phyloP scores from a whole-genome alignment of 30 jellyfish, hydroid and myxozoan genomes.

The Hydractinia echinata region DNA sequence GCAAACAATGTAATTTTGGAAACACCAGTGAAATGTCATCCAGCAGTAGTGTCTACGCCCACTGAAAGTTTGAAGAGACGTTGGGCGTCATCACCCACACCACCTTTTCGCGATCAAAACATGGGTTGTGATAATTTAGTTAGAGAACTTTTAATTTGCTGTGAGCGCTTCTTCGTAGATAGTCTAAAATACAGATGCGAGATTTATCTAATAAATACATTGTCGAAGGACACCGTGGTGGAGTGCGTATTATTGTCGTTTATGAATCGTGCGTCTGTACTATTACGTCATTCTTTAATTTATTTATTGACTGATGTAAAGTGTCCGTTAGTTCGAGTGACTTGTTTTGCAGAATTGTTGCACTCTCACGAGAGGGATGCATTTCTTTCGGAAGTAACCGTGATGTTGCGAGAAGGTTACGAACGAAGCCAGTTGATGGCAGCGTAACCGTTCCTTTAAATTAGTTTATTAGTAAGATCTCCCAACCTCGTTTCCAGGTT shows the following conservation, averaged over 20 bases:
- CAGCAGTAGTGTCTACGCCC: no score
- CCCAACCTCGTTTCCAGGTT: no score
- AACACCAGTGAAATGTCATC: no score
- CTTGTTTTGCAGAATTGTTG: constrained; percentile 26
- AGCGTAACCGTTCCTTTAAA: no score
- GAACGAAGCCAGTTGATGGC: no score
- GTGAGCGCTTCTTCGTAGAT: constrained; percentile 69
- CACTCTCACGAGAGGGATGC: constrained; percentile 5
- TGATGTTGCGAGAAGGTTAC: no score
- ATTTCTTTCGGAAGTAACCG: no score
- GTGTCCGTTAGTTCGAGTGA: constrained; percentile 26
- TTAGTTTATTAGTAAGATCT: no score
- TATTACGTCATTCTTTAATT: constrained; percentile 1
- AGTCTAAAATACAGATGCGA: constrained; percentile 54
- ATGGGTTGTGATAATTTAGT: not conserved
- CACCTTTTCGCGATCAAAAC: not conserved
- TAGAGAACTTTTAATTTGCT: constrained; percentile 37
- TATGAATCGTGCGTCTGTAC: constrained; percentile 2
- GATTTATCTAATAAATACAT: constrained; percentile 9
- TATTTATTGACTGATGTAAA: constrained; percentile 17
- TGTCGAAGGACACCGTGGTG: constrained; percentile 43
- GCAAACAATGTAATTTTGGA: not conserved
- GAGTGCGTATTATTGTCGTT: constrained; percentile 36
- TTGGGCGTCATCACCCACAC: not conserved
- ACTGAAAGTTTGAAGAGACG: not conserved